These are phyloP conservation scores for Scaeva pyrastri DNA, from an alignment of 2,888 invertebrate genomes.

Conservation along the genomic window DNA sequence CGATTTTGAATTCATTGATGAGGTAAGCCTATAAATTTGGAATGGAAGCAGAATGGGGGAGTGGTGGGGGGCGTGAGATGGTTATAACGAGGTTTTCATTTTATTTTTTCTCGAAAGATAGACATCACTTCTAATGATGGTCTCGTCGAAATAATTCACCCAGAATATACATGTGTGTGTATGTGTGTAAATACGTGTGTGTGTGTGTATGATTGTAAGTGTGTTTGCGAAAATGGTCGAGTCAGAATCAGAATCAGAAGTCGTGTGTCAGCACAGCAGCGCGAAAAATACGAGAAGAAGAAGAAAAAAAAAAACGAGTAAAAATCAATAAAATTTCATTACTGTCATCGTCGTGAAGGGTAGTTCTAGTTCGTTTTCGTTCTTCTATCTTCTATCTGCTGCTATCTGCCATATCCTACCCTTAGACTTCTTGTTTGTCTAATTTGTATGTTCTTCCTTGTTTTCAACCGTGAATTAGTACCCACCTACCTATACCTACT, in stretches of 20 bases:
- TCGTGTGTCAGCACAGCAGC: conserved; percentile 48
- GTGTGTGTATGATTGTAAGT: conserved; percentile 8
- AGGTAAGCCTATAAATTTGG: conserved; percentile 85
- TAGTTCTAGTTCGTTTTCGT: conserved; percentile 48
- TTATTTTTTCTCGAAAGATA: conserved; percentile 16
- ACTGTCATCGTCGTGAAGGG: conserved; percentile 67
- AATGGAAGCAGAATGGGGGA: background rate
- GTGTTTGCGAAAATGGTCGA: conserved; percentile 29
- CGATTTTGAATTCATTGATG: conserved; percentile 91
- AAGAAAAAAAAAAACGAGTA: conserved; percentile 52
- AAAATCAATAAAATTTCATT: conserved; percentile 74
- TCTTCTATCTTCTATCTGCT: background rate
- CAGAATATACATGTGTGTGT: background rate
- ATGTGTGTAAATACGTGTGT: background rate
- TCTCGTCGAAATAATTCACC: conserved; percentile 20
- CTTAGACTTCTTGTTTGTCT: conserved; percentile 21
- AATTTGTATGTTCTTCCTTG: conserved; percentile 37
- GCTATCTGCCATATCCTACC: background rate
- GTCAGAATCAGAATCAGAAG: conserved; percentile 34
- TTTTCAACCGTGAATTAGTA: conserved; percentile 20
- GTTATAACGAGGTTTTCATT: conserved; percentile 23
- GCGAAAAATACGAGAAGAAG: conserved; percentile 25
- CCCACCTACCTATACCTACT: no score
- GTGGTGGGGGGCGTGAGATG: background rate
- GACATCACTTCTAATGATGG: conserved; percentile 34